These are phyloP conservation scores for Thaleichthys pacificus DNA, from an alignment of 2,797 vertebrate genomes.

Conservation along the genomic window DNA sequence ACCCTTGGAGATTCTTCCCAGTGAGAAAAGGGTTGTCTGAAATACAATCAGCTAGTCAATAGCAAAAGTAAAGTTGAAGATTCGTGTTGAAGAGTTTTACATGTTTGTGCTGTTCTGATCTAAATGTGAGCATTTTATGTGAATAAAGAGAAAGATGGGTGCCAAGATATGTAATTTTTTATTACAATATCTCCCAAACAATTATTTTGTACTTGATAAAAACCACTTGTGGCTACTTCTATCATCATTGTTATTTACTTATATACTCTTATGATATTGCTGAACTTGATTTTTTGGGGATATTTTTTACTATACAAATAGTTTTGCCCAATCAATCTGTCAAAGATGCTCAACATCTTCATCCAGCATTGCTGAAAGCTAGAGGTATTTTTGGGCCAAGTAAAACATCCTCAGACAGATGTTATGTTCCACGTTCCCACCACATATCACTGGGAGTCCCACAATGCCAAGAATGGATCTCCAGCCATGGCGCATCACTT, in stretches of 20 bases:
- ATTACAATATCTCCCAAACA: neutral
- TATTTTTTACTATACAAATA: neutral
- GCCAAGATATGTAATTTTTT: no score
- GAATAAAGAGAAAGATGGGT: no score
- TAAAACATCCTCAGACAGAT: conserved; percentile 41
- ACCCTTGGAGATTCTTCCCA: conserved; percentile 61
- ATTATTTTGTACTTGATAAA: neutral
- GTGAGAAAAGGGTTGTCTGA: conserved; percentile 65
- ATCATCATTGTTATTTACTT: neutral
- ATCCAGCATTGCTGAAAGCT: conserved; percentile 1
- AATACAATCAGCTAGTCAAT: conserved; percentile 61
- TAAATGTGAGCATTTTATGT: no score
- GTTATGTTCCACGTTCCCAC: conserved; percentile 64
- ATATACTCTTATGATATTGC: neutral
- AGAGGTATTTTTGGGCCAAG: neutral
- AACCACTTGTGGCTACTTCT: neutral
- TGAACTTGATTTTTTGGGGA: neutral
- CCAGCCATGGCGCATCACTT: conserved; percentile 32
- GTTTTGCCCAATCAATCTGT: neutral
- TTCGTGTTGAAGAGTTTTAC: neutral
- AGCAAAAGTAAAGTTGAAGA: conserved; percentile 29
- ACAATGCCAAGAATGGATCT: conserved; percentile 41
- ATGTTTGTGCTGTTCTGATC: neutral
- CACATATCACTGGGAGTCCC: conserved; percentile 52
- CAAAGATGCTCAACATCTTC: neutral